Conservation (phyloP, 2,888 invertebrate genomes). For the Sarcophaga rosellei region DNA sequence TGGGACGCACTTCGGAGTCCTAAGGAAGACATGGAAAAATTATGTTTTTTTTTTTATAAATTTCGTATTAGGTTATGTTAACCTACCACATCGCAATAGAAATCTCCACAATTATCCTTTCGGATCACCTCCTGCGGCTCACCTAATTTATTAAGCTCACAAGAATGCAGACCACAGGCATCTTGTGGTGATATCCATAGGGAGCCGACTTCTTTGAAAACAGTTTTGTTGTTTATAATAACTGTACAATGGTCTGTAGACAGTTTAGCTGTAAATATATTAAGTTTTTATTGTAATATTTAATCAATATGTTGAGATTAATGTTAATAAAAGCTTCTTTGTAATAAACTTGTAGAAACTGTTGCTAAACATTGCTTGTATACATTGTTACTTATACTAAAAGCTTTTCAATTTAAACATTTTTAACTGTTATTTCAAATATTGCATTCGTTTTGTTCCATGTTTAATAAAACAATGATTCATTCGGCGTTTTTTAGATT, state of each 20-base stretch:
- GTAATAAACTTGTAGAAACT: neutral
- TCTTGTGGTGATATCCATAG: conserved; percentile 77
- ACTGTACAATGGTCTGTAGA: conserved; percentile 75
- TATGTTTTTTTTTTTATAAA: neutral
- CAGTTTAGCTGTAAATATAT: conserved; percentile 20
- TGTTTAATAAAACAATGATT: too few species aligned
- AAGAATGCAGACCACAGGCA: conserved; percentile 76
- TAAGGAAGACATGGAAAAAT: conserved; percentile 59
- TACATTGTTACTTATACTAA: neutral
- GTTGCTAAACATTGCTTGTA: neutral
- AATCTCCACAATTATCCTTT: conserved; percentile 76
- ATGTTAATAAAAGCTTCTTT: neutral
- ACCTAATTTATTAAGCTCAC: conserved; percentile 72
- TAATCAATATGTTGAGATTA: neutral
- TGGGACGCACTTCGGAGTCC: conserved; percentile 77
- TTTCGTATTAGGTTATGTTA: neutral
- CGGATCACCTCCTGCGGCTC: conserved; percentile 70
- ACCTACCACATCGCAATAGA: conserved; percentile 79
- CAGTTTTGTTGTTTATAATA: conserved; percentile 65
- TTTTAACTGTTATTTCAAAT: neutral
- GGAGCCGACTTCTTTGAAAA: conserved; percentile 75
- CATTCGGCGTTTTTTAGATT: too few species aligned
- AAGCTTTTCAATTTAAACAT: neutral
- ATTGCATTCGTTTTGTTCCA: too few species aligned
- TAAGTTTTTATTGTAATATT: neutral